These are phyloP conservation scores for Brachystomella parvula DNA, from an alignment of 1,140 invertebrate species.

Conservation along the genomic window DNA sequence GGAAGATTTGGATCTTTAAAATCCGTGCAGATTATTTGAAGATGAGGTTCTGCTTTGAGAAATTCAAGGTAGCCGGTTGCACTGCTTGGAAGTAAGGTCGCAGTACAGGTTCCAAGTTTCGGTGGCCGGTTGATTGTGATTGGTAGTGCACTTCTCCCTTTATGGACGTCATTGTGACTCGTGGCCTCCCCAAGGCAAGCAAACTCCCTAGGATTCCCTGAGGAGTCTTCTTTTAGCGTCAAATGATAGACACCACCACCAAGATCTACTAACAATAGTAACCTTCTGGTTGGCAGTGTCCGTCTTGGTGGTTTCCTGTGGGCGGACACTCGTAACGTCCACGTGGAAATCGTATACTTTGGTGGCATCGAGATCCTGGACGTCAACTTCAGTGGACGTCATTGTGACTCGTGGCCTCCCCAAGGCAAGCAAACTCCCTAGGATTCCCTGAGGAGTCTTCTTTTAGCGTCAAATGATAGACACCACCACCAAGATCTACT, in stretches of 20 bases:
- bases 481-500: background rate
- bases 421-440: background rate
- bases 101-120: background rate
- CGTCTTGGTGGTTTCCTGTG: background rate
- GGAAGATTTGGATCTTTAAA: background rate
- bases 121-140: background rate
- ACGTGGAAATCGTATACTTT: background rate
- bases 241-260: background rate
- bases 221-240: background rate
- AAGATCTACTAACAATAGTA: background rate
- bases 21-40: background rate
- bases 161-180: background rate
- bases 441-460: background rate
- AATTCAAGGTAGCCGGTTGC: background rate
- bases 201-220: background rate
- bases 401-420: too few species aligned
- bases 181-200: background rate
- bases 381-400: background rate
- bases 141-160: background rate
- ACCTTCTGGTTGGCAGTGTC: background rate
- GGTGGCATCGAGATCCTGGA: background rate
- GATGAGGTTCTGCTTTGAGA: background rate
- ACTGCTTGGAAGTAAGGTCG: background rate
- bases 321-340: background rate
- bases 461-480: background rate